A percentile compares a stretch with the other conserved stretches of the same genome.
These are phyloP conservation scores for Okapia johnstoni DNA, from an alignment of 2,113 vertebrate species.

Conservation along the genomic window DNA sequence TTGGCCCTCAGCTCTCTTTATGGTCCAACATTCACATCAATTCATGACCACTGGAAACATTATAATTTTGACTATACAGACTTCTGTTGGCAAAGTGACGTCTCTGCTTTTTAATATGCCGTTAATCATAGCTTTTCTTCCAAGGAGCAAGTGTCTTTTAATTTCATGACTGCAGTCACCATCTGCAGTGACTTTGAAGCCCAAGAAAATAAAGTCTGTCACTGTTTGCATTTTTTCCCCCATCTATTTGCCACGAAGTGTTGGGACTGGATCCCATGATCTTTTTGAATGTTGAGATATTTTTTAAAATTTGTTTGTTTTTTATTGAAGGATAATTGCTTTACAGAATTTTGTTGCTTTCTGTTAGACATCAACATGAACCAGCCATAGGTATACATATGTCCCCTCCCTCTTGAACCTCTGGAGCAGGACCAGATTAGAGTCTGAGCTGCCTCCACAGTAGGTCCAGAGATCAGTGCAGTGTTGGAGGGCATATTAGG, in stretches of 20 bases:
- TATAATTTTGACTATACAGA: background rate
- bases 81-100: background rate
- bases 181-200: background rate
- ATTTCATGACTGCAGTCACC: background rate
- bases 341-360: background rate
- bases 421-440: background rate
- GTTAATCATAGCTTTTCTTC: background rate
- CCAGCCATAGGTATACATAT: background rate
- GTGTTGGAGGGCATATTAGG: background rate
- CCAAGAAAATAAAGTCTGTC: background rate
- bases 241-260: background rate
- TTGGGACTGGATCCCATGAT: background rate
- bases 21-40: background rate
- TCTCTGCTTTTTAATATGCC: background rate
- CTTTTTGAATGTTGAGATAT: background rate
- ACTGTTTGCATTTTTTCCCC: background rate
- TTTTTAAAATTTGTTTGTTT: background rate
- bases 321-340: background rate
- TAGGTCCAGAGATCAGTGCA: background rate
- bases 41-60: background rate
- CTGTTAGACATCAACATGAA: background rate
- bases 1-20: background rate
- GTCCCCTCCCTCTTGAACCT: background rate
- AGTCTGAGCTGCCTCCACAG: background rate
- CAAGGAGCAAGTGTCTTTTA: background rate